phyloP scores from a whole-genome alignment of 2,888 invertebrate species.

The Ypsolopha scabrella region DNA sequence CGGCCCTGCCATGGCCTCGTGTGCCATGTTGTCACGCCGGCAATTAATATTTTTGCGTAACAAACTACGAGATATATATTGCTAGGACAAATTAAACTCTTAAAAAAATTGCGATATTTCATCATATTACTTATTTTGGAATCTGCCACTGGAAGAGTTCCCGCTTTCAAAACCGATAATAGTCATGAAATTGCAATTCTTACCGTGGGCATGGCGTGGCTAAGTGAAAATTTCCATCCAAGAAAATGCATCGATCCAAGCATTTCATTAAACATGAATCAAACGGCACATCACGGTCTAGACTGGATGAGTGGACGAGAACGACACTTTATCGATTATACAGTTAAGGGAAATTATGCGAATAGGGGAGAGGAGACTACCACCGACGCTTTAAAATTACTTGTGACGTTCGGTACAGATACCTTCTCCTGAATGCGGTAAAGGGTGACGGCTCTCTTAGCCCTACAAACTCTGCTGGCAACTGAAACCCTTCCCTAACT shows the following conservation, averaged over 20 bases:
- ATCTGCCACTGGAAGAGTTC: too few species aligned
- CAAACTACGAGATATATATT: not conserved
- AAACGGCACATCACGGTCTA: constrained; percentile 31
- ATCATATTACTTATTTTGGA: too few species aligned
- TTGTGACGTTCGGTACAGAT: constrained; percentile 47
- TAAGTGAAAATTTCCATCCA: too few species aligned
- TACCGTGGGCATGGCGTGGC: too few species aligned
- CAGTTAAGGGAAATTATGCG: constrained; percentile 59
- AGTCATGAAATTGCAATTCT: too few species aligned
- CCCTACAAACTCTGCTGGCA: constrained; percentile 11
- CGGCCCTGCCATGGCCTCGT: not conserved
- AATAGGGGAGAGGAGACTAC: constrained; percentile 32
- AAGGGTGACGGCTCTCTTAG: constrained; percentile 29
- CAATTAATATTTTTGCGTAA: not conserved
- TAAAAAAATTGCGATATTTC: too few species aligned
- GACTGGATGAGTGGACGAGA: constrained; percentile 39
- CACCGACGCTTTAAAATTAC: constrained; percentile 53
- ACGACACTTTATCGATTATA: constrained; percentile 60
- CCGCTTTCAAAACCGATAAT: too few species aligned
- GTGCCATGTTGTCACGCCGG: not conserved
- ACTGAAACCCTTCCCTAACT: constrained; percentile 14
- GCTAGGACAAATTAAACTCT: too few species aligned
- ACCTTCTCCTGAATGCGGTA: constrained; percentile 34
- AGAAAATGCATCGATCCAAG: too few species aligned
- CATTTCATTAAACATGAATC: constrained; percentile 1